Percentiles rank a stretch among this genome's conserved stretches.
Evolutionary conservation across 2,797 vertebrate species (phyloP).

Genomic region (Pempheris klunzingeri): DNA sequence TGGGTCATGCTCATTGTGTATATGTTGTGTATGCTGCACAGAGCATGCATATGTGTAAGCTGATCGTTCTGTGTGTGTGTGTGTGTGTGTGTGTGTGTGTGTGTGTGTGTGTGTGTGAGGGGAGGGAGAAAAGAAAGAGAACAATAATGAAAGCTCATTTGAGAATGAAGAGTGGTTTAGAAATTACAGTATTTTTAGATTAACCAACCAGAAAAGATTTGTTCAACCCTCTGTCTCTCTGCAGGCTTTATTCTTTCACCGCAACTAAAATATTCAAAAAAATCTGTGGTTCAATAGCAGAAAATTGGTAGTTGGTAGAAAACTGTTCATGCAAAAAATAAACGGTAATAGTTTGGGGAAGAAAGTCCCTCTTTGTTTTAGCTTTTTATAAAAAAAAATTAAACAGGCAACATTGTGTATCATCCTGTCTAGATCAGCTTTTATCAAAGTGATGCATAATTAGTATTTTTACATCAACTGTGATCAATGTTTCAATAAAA

Average conservation of each 20-base stretch:
- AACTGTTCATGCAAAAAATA: neutral
- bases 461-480: too few species aligned
- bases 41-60: neutral
- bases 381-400: neutral
- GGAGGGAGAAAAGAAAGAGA: neutral
- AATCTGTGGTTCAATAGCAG: neutral
- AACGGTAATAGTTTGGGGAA: neutral
- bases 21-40: neutral
- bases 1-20: neutral
- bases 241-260: slow-evolving; percentile 15
- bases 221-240: slow-evolving; percentile 9
- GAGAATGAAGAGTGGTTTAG: too few species aligned
- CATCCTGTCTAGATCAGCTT: too few species aligned
- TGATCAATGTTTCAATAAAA: too few species aligned
- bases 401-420: too few species aligned
- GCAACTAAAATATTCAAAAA: neutral
- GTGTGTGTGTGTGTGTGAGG: neutral
- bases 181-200: slow-evolving; percentile 26
- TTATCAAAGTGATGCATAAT: too few species aligned
- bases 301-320: neutral
- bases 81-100: neutral
- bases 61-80: neutral
- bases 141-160: neutral
- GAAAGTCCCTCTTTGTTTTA: neutral
- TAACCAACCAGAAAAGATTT: neutral